Conservation (phyloP, 1,140 invertebrate genomes). For the Cydia strobilella region DNA sequence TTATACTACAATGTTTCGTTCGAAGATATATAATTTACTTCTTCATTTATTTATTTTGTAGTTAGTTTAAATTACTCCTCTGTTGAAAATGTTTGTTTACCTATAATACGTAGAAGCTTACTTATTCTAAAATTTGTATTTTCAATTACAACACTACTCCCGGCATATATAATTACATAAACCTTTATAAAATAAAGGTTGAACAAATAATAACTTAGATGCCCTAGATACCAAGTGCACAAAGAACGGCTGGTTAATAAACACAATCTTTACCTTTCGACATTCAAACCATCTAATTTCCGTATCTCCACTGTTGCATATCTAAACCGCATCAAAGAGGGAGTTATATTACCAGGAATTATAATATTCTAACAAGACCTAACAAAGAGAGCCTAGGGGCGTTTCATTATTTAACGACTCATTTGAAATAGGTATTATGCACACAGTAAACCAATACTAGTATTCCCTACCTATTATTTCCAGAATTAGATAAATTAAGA, state of each 20-base stretch:
- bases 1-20: too few relatives aligned
- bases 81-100: too few relatives aligned
- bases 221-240: conserved; percentile 8
- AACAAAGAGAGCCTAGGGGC: conserved; percentile 24
- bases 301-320: conserved; percentile 27
- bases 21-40: too few relatives aligned
- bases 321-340: conserved; percentile 10
- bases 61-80: too few relatives aligned
- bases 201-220: conserved; percentile 7
- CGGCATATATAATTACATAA: not conserved
- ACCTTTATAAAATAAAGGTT: not conserved
- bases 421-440: not conserved
- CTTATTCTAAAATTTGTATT: not conserved
- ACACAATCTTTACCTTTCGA: conserved; percentile 19
- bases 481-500: not conserved
- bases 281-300: conserved; percentile 31
- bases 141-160: not conserved
- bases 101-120: too few relatives aligned
- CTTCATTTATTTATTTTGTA: too few relatives aligned
- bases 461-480: not conserved
- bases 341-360: conserved; percentile 21
- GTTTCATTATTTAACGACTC: conserved; percentile 1
- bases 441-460: not conserved
- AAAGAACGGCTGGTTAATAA: conserved; percentile 1
- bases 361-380: conserved; percentile 29